Base-by-base conservation (phyloP, 1,140 invertebrate species). In the Nixonia krombeini region DNA sequence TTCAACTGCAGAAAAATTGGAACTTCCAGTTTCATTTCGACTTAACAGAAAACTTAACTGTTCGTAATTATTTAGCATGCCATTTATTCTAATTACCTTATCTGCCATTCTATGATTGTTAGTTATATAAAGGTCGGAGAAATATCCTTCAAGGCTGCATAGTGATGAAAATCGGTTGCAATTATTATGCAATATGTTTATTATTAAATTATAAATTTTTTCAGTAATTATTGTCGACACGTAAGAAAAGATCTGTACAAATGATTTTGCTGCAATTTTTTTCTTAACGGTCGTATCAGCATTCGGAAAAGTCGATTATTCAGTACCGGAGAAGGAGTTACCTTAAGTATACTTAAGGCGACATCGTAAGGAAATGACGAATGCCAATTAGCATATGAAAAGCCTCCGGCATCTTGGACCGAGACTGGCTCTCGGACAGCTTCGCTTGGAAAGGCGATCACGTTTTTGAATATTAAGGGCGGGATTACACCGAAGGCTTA, bases 351-450 rank as follows among this genome's bases (percentile, higher is more conserved):
- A 84, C 78, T 84, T 84, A 84, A 85, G 82, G 76, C 78, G 64
- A 49, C 64, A 68, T 71, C 68, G 73, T 83, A 84, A 84, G 81
- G 84, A 82, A 85, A 85, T 85, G 82, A 85, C 81, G 84, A 81
- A 85, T 85, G 81, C 80, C 80, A 85, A 85, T 85, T 85, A 85
- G 84, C 83, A 85, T 85, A 85, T 85, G 83, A 84, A 85, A 85
- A 85, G 82, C 84, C 77, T 72, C 51, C 25, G 31, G 67, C 55
- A 72, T 58, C 59, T 68, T 67, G 49, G 70, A 40, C 62, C 56
- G 44, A 53, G 42, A 41, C 61, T 65, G 52, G 62, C 64, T 64
- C 55, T 64, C 55, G 66, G 75, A 70, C 72, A 73, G 65, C 75
- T 76, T 72, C 65, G 68, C 78, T 85, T 84, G 76, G 81, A 78